Evolutionary conservation across 2,888 invertebrate species (phyloP).

Genomic region (Sthenelais limicola): DNA sequence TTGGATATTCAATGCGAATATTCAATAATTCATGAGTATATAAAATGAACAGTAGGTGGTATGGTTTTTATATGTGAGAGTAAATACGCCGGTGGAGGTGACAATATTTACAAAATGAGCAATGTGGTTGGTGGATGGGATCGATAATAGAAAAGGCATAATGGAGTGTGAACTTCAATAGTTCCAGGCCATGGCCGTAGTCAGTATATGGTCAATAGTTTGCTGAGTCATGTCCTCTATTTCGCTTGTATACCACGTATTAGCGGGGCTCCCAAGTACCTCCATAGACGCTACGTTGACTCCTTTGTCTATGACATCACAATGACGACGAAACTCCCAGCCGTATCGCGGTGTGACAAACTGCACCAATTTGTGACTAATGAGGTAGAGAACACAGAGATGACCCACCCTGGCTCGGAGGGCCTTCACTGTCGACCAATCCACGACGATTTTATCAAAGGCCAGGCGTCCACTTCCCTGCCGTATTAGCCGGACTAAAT

Average conservation of each 20-base stretch:
- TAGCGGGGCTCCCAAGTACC: background rate
- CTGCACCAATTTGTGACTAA: slow-evolving; percentile 10
- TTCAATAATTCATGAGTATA: too few species aligned
- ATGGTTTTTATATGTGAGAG: too few species aligned
- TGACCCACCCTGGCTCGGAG: slow-evolving; percentile 20
- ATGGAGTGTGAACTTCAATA: too few species aligned
- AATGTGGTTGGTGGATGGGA: too few species aligned
- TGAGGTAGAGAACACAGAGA: slow-evolving; percentile 12
- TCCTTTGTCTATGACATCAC: slow-evolving; percentile 13
- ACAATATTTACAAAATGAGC: too few species aligned
- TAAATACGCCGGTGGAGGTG: too few species aligned
- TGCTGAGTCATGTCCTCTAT: slow-evolving; percentile 12
- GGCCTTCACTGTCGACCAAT: slow-evolving; percentile 26
- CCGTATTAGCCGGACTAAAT: background rate
- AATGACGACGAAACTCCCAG: slow-evolving; percentile 5
- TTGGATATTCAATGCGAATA: too few species aligned
- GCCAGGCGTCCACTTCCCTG: background rate
- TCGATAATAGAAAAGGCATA: too few species aligned
- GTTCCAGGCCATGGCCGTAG: too few species aligned
- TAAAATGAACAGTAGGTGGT: too few species aligned
- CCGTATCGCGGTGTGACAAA: slow-evolving; percentile 30
- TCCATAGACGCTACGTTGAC: background rate
- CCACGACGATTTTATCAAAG: slow-evolving; percentile 19
- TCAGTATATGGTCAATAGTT: slow-evolving; percentile 9
- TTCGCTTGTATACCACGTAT: background rate